Evolutionary conservation across 2,797 vertebrate species (phyloP).

Genomic region (Arctocebus calabarensis): DNA sequence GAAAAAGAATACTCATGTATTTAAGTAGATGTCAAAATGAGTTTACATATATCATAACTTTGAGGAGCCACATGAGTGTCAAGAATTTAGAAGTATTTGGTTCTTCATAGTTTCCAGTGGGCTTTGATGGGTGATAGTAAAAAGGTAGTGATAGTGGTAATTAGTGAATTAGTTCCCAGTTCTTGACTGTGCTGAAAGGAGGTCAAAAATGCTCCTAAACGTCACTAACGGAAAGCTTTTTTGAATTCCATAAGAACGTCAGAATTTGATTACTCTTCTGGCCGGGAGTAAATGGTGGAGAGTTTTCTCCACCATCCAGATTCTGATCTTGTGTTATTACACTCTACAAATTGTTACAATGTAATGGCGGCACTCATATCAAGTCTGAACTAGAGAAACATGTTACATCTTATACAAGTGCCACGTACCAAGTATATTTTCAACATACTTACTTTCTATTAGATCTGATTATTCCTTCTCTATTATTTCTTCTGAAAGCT

Average conservation of each 20-base stretch:
- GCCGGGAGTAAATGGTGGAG: background rate
- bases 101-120: slow-evolving; percentile 6
- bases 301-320: background rate
- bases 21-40: slow-evolving; percentile 24
- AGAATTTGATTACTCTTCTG: background rate
- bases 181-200: background rate
- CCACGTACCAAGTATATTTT: background rate
- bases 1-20: background rate
- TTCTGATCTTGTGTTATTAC: background rate
- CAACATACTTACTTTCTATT: background rate
- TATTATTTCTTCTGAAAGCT: slow-evolving; percentile 18
- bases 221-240: background rate
- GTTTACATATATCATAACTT: slow-evolving; percentile 9
- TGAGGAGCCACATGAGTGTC: background rate
- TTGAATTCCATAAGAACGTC: background rate
- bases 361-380: background rate
- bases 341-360: background rate
- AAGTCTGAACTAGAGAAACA: background rate
- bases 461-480: background rate
- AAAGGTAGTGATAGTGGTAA: background rate
- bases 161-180: slow-evolving; percentile 8
- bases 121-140: background rate
- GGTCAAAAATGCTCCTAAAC: background rate
- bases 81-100: background rate
- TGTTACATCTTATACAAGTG: background rate